Conservation (phyloP, 2,797 vertebrate genomes). For the Carcharodon carcharias region DNA sequence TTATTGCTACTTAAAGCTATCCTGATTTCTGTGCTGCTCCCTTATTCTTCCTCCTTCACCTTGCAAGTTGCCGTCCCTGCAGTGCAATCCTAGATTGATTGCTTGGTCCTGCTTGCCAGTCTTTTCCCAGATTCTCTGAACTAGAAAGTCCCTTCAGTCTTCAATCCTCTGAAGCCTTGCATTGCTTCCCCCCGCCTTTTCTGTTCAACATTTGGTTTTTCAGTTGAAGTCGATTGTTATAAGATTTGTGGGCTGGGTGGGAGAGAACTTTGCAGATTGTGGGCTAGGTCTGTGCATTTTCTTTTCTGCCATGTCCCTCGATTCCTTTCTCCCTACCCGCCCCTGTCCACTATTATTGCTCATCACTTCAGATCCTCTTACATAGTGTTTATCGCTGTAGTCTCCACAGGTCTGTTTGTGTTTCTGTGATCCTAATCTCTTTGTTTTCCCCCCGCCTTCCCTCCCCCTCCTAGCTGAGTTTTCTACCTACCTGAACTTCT, state of each 20-base stretch:
- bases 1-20: too few relatives aligned
- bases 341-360: neutral
- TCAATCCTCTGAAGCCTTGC: neutral
- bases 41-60: neutral
- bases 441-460: constrained; percentile 34
- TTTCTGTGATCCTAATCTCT: neutral
- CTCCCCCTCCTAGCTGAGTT: constrained; percentile 71
- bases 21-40: neutral
- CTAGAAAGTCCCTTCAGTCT: neutral
- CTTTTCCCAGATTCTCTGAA: neutral
- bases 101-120: neutral
- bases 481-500: constrained; percentile 95
- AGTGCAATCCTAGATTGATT: neutral
- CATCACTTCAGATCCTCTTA: too few relatives aligned
- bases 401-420: neutral
- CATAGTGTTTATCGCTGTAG: neutral
- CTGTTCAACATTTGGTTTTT: neutral
- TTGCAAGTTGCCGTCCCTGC: too few relatives aligned
- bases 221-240: neutral
- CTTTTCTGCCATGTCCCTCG: neutral
- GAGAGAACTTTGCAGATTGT: neutral
- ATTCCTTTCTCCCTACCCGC: neutral
- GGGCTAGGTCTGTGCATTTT: neutral
- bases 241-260: neutral
- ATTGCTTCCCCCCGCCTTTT: too few relatives aligned